phyloP scores from a whole-genome alignment of 2,113 vertebrate genomes.

The Mesembrinibis cayennensis region DNA sequence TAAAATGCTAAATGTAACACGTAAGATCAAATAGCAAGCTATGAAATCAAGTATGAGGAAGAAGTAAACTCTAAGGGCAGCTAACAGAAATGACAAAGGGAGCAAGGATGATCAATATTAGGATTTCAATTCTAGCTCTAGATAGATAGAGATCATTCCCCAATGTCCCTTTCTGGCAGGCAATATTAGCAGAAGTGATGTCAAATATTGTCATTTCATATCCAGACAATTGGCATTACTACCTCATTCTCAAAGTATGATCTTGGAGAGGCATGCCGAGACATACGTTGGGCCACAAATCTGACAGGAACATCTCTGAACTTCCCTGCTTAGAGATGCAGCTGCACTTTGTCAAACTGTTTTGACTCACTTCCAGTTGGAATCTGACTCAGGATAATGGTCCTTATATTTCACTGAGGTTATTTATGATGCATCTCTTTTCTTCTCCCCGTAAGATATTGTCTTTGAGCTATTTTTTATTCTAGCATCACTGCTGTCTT shows the following conservation, averaged over 20 bases:
- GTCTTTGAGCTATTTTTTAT: slow-evolving; percentile 48
- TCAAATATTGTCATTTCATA: slow-evolving; percentile 65
- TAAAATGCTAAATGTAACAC: neutral
- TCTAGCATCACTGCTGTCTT: slow-evolving; percentile 22
- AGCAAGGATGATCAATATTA: slow-evolving; percentile 18
- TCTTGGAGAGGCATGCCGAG: neutral
- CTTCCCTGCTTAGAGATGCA: neutral
- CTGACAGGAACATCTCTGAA: neutral
- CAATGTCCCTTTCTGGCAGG: slow-evolving; percentile 32
- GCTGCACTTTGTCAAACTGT: neutral
- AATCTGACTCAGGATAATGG: neutral
- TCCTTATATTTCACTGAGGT: neutral
- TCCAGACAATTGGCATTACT: neutral
- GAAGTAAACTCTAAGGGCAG: neutral
- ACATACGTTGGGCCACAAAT: slow-evolving; percentile 12
- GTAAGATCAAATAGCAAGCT: neutral
- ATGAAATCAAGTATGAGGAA: neutral
- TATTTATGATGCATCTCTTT: neutral
- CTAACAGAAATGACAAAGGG: slow-evolving; percentile 1
- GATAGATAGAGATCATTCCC: slow-evolving; percentile 38
- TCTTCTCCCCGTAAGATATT: neutral
- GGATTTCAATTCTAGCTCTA: slow-evolving; percentile 26
- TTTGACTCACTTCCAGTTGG: neutral
- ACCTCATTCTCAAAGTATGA: neutral
- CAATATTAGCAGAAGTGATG: slow-evolving; percentile 48